Evolutionary conservation across 1,140 invertebrate genomes (phyloP).

Genomic region (Temnothorax nylanderi): DNA sequence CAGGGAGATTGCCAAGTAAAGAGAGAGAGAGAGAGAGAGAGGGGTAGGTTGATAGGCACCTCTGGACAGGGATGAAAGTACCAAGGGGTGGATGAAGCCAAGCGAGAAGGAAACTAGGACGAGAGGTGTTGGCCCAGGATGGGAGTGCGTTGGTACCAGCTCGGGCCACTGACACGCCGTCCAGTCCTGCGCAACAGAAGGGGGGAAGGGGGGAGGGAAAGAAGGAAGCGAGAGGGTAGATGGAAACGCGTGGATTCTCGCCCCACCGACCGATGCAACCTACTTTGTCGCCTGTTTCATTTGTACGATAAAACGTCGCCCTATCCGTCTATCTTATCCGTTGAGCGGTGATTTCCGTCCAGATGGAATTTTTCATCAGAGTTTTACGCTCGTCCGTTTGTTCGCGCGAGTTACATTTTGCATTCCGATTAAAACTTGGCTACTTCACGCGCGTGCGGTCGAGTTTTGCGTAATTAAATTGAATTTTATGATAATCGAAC

Average conservation of each 20-base stretch:
- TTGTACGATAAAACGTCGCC: conserved; percentile 49
- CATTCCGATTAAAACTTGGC: conserved; percentile 4
- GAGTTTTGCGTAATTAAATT: background rate
- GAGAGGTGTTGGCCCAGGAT: conserved; percentile 76
- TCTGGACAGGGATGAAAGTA: conserved; percentile 18
- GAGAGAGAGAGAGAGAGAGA: background rate
- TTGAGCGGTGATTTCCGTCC: conserved; percentile 48
- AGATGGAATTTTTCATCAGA: conserved; percentile 46
- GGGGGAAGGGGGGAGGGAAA: background rate
- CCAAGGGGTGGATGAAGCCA: conserved; percentile 52
- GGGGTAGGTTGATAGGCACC: background rate
- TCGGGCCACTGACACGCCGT: conserved; percentile 78
- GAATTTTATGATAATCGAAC: background rate
- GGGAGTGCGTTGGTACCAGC: conserved; percentile 71
- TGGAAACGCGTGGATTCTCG: conserved; percentile 69
- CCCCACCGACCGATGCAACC: conserved; percentile 67
- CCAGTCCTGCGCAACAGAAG: conserved; percentile 69
- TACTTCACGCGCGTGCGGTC: background rate
- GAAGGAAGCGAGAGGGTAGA: conserved; percentile 21
- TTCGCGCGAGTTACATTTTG: background rate
- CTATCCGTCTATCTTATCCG: conserved; percentile 38
- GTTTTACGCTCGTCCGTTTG: conserved; percentile 1
- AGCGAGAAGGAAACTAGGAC: conserved; percentile 73
- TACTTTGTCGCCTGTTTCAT: conserved; percentile 74
- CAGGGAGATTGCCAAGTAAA: conserved; percentile 20